phyloP scores from a whole-genome alignment of 2,113 vertebrate genomes.

The Sphaerodactylus townsendi region DNA sequence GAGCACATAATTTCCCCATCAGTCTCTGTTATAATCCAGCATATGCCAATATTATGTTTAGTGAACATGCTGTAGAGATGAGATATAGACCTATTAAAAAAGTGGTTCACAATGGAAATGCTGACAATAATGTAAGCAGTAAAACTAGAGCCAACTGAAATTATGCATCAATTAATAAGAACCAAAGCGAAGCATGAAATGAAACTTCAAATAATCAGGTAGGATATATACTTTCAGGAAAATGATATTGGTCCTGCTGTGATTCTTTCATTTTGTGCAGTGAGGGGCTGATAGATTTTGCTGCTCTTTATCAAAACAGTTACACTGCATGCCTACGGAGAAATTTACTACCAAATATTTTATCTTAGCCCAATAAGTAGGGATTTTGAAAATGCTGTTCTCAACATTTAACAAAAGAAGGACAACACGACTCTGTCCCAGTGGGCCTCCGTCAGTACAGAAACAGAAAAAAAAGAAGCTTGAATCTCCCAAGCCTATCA shows the following conservation, averaged over 20 bases:
- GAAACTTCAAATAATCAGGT: conserved; percentile 35
- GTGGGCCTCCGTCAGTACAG: not conserved
- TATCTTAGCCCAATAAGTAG: not conserved
- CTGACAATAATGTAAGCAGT: conserved; percentile 45
- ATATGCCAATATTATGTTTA: conserved; percentile 48
- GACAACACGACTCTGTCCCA: not conserved
- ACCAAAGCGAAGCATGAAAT: conserved; percentile 18
- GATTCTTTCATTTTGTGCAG: conserved; percentile 2
- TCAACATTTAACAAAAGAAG: not conserved
- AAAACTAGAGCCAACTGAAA: conserved; percentile 29
- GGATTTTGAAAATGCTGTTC: not conserved
- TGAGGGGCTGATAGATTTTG: not conserved
- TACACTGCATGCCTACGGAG: accelerated
- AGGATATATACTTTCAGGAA: conserved; percentile 12
- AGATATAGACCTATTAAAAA: conserved; percentile 50
- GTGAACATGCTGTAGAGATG: conserved; percentile 49
- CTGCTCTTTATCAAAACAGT: not conserved
- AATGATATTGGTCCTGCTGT: conserved; percentile 18
- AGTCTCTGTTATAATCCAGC: conserved; percentile 18
- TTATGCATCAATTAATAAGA: conserved; percentile 30
- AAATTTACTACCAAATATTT: not conserved
- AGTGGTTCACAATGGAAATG: conserved; percentile 50
- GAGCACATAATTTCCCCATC: not conserved
- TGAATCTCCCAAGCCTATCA: not conserved
- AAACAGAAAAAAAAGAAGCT: not conserved